Evolutionary conservation across 2,113 vertebrate species (phyloP), one percentile per base, ranked within the genome.

Genomic region (Hypomesus transpacificus): DNA sequence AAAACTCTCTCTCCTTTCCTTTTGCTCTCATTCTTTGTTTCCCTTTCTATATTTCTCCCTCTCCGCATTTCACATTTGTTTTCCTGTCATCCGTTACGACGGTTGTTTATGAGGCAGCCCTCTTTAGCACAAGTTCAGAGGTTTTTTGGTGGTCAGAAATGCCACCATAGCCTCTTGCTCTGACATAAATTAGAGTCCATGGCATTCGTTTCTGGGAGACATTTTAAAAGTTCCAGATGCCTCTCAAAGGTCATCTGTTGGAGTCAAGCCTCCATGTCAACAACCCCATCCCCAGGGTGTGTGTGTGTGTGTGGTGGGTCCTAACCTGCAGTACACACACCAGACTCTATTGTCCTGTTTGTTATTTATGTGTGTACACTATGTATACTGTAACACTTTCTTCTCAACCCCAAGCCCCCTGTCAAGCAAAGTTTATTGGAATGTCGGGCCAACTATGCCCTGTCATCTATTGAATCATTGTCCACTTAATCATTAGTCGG

Each of bases 151-250:
- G 17, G 65, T 76, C 64, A 71, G 9, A 16, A n/a, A 76, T 74
- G 78, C 20, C 59, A 61, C 22, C 59, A 28, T 28, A 61, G 22
- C 24, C 3, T 22, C 22, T 17, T 22, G 26, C 17, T n/a, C n/a
- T 5, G n/a, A 28, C 22, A 22, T 28, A 14, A 61, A 50, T 66
- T 20, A 82, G 67, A 66, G 68, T 73, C 69, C 57, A 52, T 82
- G 72, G 64, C 46, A 13, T 76, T 61, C 26, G 56, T 80, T 64
- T 85, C 70, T 75, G 65, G 59, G 70, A 68, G 79, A 82, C 70
- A 70, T 82, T 85, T 76, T 52, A 74, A 85, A 85, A 76, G 72
- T 80, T 84, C 82, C 78, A 83, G 77, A 87, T 89, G 82, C 79
- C 77, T 84, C 72, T 86, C 78, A 79, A 81, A 86, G 84, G 85